Base-by-base conservation (phyloP, 2,113 vertebrate species). In the Anarhynchus alexandrinus region DNA sequence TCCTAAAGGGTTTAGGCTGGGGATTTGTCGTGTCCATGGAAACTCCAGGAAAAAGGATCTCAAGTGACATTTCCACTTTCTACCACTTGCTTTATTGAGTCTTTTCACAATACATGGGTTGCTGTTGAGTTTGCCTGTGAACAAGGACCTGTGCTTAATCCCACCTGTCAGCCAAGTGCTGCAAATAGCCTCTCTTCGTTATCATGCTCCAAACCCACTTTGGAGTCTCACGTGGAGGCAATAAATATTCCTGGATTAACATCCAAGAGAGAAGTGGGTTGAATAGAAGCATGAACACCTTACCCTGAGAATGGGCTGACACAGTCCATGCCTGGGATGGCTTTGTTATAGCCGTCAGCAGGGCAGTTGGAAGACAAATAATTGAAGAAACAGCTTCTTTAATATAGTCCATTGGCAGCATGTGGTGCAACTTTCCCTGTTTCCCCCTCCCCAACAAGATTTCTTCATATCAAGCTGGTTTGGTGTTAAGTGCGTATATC, bases 341-440 rank as follows among this genome's bases (percentile, higher is more conserved):
- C 77, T 97, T 89, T 91, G 59, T 91, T 95, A 88, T 64, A 96
- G 88, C 27, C 96, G 62, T 87, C 89, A 92, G 87, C 25, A 65
- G 88, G 79, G 90, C 36, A 70, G 17, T 27, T 95, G 78, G 73
- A 69, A 79, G 54, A 95, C 6, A 27, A 74, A 90, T 93, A 88
- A 97, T 36, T 84, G 65, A 94, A 92, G 90, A 92, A 96, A 96
- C 92, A 95, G 79, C 83, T 89, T 83, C 94, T 97, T 92, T 91
- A 93, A 90, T 64, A 73, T 11, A 72, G 85, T 76, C 58, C 77
- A 59, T 17, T 65, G 79, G 92, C 77, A 95, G 30, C 52, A 94
- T 92, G 54, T 84, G 77, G 42, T 65, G 47, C 59, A 95, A 94
- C 51, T 93, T 92, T 85, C 22, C 80, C 57, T 55, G 51, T 94